Evolutionary conservation across 2,797 vertebrate genomes (phyloP).

Genomic region (Phalloptychus januarius): DNA sequence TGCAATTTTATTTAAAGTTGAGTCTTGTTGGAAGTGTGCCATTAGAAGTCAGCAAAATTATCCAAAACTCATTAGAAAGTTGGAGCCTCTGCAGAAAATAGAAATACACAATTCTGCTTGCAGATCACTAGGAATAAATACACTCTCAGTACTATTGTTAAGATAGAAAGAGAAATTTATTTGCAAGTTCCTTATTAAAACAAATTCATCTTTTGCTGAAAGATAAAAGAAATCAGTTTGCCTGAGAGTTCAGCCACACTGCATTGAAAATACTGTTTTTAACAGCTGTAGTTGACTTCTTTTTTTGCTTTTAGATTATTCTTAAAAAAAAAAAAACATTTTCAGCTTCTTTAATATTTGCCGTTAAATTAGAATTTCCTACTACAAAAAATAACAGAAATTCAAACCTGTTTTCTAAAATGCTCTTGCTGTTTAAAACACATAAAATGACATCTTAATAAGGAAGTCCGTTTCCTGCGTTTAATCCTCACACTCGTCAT

Average conservation of each 20-base stretch:
- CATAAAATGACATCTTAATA: constrained; percentile 45
- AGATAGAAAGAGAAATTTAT: neutral
- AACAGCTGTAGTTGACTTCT: constrained; percentile 4
- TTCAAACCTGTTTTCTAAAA: constrained; percentile 32
- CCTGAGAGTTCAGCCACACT: neutral
- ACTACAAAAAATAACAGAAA: constrained; percentile 17
- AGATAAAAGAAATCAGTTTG: neutral
- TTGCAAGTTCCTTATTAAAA: neutral
- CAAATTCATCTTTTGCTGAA: neutral
- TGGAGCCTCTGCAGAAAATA: neutral
- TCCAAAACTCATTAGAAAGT: neutral
- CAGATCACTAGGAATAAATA: neutral
- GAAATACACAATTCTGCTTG: neutral
- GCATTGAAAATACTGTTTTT: constrained; percentile 67
- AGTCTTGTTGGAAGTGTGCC: neutral
- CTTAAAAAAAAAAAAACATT: neutral
- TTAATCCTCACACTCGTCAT: constrained; percentile 76
- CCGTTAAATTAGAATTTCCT: constrained; percentile 22
- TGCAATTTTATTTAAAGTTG: neutral
- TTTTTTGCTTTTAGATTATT: neutral
- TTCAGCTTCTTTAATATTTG: constrained; percentile 15
- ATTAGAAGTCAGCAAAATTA: neutral
- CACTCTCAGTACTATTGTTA: neutral
- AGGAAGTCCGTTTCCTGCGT: neutral
- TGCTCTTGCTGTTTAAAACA: constrained; percentile 38